phyloP scores from a whole-genome alignment of 1,140 invertebrate genomes.

The Polyergus mexicanus region DNA sequence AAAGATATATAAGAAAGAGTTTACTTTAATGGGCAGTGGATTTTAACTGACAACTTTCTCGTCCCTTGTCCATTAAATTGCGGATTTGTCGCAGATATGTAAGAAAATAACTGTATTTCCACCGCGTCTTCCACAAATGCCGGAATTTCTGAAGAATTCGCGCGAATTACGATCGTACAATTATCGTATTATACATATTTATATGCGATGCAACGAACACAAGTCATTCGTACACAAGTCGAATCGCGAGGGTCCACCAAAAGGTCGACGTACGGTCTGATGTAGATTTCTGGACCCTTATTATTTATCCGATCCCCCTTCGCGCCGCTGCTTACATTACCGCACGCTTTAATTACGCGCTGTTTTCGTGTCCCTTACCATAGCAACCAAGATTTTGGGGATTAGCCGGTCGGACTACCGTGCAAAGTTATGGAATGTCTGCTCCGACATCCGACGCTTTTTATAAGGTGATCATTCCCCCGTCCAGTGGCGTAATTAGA shows the following conservation, averaged over 20 bases:
- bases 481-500: conserved; percentile 48
- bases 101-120: conserved; percentile 33
- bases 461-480: conserved; percentile 29
- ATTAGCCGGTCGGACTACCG: conserved; percentile 10
- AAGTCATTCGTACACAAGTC: background rate
- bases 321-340: conserved; percentile 25
- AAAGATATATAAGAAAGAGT: conserved; percentile 11
- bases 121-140: background rate
- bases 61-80: conserved; percentile 12
- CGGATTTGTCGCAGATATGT: conserved; percentile 5
- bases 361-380: conserved; percentile 24
- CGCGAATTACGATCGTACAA: conserved; percentile 36
- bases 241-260: background rate
- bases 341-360: conserved; percentile 53
- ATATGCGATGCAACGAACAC: background rate
- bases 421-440: conserved; percentile 23
- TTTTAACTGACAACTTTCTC: conserved; percentile 11
- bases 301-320: conserved; percentile 55
- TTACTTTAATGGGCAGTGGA: background rate
- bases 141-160: conserved; percentile 36
- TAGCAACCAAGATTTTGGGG: conserved; percentile 16
- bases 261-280: conserved; percentile 41
- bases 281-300: conserved; percentile 22
- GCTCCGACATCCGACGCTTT: conserved; percentile 19
- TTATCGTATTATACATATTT: conserved; percentile 49